A percentile compares a stretch with the other conserved stretches of the same genome.
These are phyloP conservation scores for Agrenia bidenticulata DNA, from an alignment of 2,888 invertebrate genomes.

Conservation along the genomic window DNA sequence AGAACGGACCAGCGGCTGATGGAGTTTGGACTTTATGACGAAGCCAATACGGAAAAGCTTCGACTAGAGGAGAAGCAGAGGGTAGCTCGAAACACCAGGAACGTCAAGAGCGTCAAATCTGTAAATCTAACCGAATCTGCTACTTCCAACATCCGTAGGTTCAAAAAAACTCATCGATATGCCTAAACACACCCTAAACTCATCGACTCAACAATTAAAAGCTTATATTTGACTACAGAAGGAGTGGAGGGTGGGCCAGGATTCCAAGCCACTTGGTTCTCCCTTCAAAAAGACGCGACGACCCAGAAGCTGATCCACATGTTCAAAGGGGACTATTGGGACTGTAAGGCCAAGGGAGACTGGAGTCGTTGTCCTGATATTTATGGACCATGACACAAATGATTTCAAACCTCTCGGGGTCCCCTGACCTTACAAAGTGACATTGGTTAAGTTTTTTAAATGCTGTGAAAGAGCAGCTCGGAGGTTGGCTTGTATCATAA, in stretches of 20 bases:
- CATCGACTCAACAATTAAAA: no score
- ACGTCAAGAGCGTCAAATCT: no score
- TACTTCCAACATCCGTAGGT: no score
- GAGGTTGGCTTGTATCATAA: no score
- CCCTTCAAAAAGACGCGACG: slow-evolving; percentile 69
- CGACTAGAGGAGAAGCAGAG: slow-evolving; percentile 95
- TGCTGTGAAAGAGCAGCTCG: no score
- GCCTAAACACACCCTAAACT: no score
- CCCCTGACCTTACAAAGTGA: no score
- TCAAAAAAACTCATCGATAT: no score
- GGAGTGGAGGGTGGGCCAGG: slow-evolving; percentile 33
- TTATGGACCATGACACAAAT: slow-evolving; percentile 61
- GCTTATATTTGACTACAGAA: background rate
- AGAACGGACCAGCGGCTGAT: slow-evolving; percentile 97
- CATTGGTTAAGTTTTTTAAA: no score
- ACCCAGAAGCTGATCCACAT: slow-evolving; percentile 71
- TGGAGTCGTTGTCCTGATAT: slow-evolving; percentile 92
- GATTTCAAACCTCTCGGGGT: no score
- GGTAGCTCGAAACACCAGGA: no score
- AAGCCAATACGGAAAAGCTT: slow-evolving; percentile 81
- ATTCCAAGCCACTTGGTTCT: slow-evolving; percentile 80
- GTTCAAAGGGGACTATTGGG: slow-evolving; percentile 90
- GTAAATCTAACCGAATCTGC: no score
- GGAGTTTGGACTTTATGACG: slow-evolving; percentile 91
- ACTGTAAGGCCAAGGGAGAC: slow-evolving; percentile 79